Base-by-base conservation (phyloP, 2,888 invertebrate species). In the Cremastinae sp. region DNA sequence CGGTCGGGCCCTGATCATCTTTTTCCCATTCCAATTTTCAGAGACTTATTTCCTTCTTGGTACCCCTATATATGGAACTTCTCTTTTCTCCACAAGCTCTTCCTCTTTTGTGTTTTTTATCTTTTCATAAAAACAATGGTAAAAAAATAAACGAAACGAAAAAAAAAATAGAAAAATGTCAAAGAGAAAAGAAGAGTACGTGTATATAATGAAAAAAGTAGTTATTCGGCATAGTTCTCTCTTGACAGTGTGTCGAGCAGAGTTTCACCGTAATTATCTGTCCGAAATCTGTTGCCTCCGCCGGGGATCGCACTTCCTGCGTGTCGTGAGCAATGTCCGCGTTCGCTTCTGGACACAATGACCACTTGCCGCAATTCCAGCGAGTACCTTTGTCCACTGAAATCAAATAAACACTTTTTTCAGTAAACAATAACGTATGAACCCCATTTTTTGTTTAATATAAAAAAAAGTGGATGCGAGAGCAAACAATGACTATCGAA, bases 1-100 rank as follows among this genome's bases (percentile, higher is more conserved):
- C 88, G 88, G 88, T 88, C 88, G 88, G 88, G 88, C 86, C 87
- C 85, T 84, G 84, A 82, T 84, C 83, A 84, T 87, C 79, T 82
- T 81, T 84, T 85, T 81, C 80, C 81, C 81, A 83, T 83, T 78
- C 83, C 82, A 73, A 75, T 78, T 80, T 79, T 69, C 68, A 75
- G 69, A 74, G 69, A 68, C 38, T 47, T 69, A 65, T 74, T 74
- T 68, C 61, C 54, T 59, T 47, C 45, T 38, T 65, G 34, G 20
- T 34, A 22, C 47, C 45, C 58, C 62, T 75, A 64, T 38, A n/a
- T n/a, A n/a, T 18, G 49, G 28, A 53, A 47, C 41, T 53, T 58
- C 54, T 64, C 76, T 69, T 54, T 49, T 49, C 62, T 45, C 12
- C 51, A 58, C 49, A 36, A 70, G 51, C 54, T 28, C 75, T 61